Evolutionary conservation across 1,140 invertebrate genomes (phyloP).

Genomic region (Drosophila quadrilineata): DNA sequence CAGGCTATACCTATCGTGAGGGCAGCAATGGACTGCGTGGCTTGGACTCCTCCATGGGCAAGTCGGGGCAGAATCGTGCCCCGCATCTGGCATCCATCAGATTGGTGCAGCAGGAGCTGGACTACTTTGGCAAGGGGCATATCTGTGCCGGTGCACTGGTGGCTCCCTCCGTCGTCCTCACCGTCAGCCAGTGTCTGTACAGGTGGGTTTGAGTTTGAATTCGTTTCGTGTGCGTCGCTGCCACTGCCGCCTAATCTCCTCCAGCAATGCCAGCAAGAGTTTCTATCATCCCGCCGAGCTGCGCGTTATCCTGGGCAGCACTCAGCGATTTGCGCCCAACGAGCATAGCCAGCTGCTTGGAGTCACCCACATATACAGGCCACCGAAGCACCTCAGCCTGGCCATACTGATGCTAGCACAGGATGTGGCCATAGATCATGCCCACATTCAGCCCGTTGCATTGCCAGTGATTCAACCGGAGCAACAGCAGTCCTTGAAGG

Average conservation of each 20-base stretch:
- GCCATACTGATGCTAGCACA: constrained; percentile 69
- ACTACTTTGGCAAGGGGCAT: constrained; percentile 70
- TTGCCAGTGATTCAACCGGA: constrained; percentile 1
- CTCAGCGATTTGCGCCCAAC: constrained; percentile 55
- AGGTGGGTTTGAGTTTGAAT: constrained; percentile 38
- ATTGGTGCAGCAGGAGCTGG: constrained; percentile 41
- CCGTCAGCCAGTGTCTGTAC: constrained; percentile 82
- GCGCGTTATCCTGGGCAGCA: constrained; percentile 57
- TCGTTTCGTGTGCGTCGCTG: no score
- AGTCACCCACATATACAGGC: constrained; percentile 57
- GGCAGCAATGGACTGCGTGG: constrained; percentile 19
- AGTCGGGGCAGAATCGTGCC: neutral
- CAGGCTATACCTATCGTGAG: constrained; percentile 51
- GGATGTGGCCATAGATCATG: constrained; percentile 50
- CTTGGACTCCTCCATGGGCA: constrained; percentile 20
- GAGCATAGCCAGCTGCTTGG: constrained; percentile 41
- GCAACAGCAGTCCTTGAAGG: neutral
- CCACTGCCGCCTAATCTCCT: neutral
- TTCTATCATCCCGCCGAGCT: constrained; percentile 70
- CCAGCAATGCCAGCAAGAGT: constrained; percentile 17
- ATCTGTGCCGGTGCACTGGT: constrained; percentile 80
- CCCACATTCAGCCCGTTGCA: constrained; percentile 43
- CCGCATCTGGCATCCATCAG: constrained; percentile 76
- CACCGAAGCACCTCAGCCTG: constrained; percentile 50
- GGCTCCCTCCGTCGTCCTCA: constrained; percentile 79